Conservation (phyloP, 1,140 invertebrate genomes). For the Euura saliciscinereae region DNA sequence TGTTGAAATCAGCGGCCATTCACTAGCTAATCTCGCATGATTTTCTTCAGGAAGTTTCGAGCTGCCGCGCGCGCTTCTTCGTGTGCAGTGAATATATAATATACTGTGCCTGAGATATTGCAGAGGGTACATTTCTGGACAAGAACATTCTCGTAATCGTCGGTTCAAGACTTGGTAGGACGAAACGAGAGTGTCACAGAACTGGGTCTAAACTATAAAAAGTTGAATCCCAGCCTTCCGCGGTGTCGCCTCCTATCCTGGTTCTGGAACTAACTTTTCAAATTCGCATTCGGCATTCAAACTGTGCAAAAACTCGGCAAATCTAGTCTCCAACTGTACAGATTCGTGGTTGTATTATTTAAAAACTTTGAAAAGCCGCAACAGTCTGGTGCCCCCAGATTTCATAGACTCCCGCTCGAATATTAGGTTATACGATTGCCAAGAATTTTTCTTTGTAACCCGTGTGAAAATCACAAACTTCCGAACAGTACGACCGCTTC, state of each 20-base stretch:
- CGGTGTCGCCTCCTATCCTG: background rate
- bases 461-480: conserved; percentile 5
- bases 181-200: background rate
- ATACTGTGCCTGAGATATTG: background rate
- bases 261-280: background rate
- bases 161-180: background rate
- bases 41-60: background rate
- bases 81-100: background rate
- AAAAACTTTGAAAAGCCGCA: conserved; percentile 1
- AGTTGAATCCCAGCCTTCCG: background rate
- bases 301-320: background rate
- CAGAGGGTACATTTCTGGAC: background rate
- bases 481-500: background rate
- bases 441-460: conserved; percentile 1
- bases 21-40: background rate
- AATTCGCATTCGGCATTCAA: conserved; percentile 5
- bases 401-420: background rate
- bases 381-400: background rate
- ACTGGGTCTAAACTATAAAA: background rate
- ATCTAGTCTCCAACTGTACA: background rate
- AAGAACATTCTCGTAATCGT: background rate
- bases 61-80: background rate
- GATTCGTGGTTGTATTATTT: background rate
- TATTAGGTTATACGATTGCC: background rate
- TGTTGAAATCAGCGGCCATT: background rate